Percentiles rank a stretch among this genome's conserved stretches.
phyloP scores from a whole-genome alignment of 2,888 invertebrate genomes.

The Phengaris alcon region DNA sequence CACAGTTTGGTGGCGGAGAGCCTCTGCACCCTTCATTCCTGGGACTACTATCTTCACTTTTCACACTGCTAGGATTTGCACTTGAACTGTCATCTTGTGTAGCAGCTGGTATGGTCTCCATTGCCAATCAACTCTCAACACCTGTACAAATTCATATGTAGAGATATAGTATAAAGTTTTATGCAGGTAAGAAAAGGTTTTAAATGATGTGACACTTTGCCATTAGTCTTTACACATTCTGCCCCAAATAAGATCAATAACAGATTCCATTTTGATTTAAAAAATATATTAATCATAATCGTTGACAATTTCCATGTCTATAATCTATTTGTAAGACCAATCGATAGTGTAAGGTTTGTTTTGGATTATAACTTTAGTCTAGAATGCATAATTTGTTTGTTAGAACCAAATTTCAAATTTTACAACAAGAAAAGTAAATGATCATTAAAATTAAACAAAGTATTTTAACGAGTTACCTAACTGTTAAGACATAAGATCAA shows the following conservation, averaged over 20 bases:
- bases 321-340: neutral
- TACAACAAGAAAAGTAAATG: neutral
- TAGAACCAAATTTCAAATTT: neutral
- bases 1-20: slow-evolving; percentile 92
- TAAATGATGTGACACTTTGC: slow-evolving; percentile 17
- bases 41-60: slow-evolving; percentile 74
- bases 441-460: neutral
- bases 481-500: neutral
- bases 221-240: neutral
- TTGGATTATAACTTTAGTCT: neutral
- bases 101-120: slow-evolving; percentile 59
- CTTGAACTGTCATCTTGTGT: slow-evolving; percentile 59
- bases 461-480: neutral
- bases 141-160: neutral
- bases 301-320: neutral
- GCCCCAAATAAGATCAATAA: neutral
- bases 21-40: slow-evolving; percentile 58
- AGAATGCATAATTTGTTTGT: neutral
- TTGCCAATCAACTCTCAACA: slow-evolving; percentile 35
- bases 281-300: neutral
- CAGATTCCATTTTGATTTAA: slow-evolving; percentile 10
- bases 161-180: neutral
- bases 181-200: neutral
- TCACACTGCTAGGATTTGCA: slow-evolving; percentile 67
- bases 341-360: slow-evolving; percentile 3